Conservation (phyloP, 2,113 vertebrate genomes). For the Tylochromis polylepis region DNA sequence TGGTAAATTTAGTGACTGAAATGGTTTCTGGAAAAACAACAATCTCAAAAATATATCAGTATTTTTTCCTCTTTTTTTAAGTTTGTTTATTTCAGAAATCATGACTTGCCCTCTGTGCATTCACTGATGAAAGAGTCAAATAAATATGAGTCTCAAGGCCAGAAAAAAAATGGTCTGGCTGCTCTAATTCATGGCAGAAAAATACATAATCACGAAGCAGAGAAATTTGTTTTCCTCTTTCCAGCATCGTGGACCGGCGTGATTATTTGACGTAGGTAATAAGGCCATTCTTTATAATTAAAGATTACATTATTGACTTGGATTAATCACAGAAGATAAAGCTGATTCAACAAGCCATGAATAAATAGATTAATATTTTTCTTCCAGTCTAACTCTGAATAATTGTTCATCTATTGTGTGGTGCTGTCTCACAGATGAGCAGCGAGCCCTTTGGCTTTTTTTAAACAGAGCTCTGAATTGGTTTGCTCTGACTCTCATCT, state of each 20-base stretch:
- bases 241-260: background rate
- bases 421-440: slow-evolving; percentile 50
- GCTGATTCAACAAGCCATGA: slow-evolving; percentile 67
- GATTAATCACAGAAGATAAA: slow-evolving; percentile 68
- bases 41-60: background rate
- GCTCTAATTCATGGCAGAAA: slow-evolving; percentile 29
- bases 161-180: slow-evolving; percentile 1
- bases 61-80: background rate
- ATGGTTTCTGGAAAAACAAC: background rate
- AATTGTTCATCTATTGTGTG: slow-evolving; percentile 59
- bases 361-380: slow-evolving; percentile 67
- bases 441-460: slow-evolving; percentile 57
- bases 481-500: slow-evolving; percentile 65
- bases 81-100: background rate
- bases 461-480: slow-evolving; percentile 47
- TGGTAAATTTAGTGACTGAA: background rate
- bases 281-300: slow-evolving; percentile 66
- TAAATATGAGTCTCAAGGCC: background rate
- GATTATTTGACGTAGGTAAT: slow-evolving; percentile 60
- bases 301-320: slow-evolving; percentile 69
- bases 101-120: background rate
- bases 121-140: background rate
- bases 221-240: slow-evolving; percentile 47
- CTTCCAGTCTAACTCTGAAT: slow-evolving; percentile 46
- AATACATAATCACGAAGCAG: slow-evolving; percentile 30